A percentile compares a stretch with the other conserved stretches of the same genome.
Evolutionary conservation across 2,797 vertebrate species (phyloP).

Genomic region (Pempheris klunzingeri): DNA sequence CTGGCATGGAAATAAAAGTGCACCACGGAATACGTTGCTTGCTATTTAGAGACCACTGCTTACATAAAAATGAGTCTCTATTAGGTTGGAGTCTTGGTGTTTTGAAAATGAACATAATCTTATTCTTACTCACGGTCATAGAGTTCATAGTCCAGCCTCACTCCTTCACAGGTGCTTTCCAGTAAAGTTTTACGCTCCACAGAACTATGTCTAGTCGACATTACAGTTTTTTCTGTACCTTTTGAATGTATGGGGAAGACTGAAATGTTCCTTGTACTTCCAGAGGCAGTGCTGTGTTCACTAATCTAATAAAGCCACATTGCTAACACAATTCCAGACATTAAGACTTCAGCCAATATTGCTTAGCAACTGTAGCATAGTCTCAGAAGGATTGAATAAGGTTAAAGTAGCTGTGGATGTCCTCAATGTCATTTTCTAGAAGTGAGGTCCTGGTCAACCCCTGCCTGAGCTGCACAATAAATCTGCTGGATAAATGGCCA

Average conservation of each 20-base stretch:
- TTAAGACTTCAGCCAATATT: constrained; percentile 17
- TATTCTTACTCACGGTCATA: constrained; percentile 6
- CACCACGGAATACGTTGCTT: constrained; percentile 33
- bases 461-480: constrained; percentile 25
- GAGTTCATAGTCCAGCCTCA: constrained; percentile 33
- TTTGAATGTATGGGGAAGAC: constrained; percentile 2
- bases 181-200: neutral
- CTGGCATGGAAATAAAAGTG: constrained; percentile 43
- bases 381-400: constrained; percentile 1
- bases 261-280: constrained; percentile 17
- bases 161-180: constrained; percentile 24
- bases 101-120: constrained; percentile 41
- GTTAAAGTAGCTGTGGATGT: constrained; percentile 14
- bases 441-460: neutral
- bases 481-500: constrained; percentile 52
- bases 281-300: constrained; percentile 24
- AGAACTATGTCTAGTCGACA: neutral
- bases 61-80: constrained; percentile 20
- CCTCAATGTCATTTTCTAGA: constrained; percentile 10
- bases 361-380: neutral
- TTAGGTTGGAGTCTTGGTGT: constrained; percentile 8
- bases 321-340: constrained; percentile 35
- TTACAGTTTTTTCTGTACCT: neutral
- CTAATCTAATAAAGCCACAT: constrained; percentile 40
- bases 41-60: constrained; percentile 33